A percentile compares a stretch with the other conserved stretches of the same genome.
phyloP scores from a whole-genome alignment of 2,888 invertebrate species.

The Teinopalpus imperialis region DNA sequence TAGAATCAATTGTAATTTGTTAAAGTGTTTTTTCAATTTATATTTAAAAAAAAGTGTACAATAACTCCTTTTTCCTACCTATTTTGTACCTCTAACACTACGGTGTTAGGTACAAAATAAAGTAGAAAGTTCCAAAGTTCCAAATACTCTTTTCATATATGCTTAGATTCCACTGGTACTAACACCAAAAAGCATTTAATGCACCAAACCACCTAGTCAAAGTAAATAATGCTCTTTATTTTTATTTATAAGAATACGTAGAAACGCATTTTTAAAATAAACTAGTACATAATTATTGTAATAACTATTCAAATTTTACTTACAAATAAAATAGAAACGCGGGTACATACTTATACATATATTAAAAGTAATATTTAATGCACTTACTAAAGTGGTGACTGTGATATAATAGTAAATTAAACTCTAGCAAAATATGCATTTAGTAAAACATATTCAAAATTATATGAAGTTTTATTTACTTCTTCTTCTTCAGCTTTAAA shows the following conservation, averaged over 20 bases:
- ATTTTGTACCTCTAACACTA: not conserved
- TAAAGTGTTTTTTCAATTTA: not conserved
- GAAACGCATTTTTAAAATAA: constrained; percentile 22
- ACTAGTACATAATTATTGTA: constrained; percentile 17
- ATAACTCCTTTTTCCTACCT: no score
- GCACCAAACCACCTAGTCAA: constrained; percentile 33
- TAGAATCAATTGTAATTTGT: no score
- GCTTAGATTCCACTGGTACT: constrained; percentile 22
- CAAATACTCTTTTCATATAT: constrained; percentile 19
- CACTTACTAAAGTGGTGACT: constrained; percentile 79
- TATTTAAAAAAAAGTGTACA: no score
- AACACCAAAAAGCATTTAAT: constrained; percentile 28
- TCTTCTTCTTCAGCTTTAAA: not conserved
- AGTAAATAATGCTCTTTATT: constrained; percentile 33
- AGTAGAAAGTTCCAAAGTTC: not conserved
- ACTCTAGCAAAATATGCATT: constrained; percentile 62
- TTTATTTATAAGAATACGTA: constrained; percentile 30
- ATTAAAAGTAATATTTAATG: constrained; percentile 46
- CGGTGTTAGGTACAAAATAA: not conserved
- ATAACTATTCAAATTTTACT: constrained; percentile 34
- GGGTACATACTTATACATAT: constrained; percentile 44
- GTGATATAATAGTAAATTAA: constrained; percentile 77
- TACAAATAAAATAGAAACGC: constrained; percentile 35
- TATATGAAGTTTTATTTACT: constrained; percentile 33
- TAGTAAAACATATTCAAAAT: constrained; percentile 57